Conservation (phyloP, 1,140 invertebrate genomes). For the Himalopsyche phryganea region DNA sequence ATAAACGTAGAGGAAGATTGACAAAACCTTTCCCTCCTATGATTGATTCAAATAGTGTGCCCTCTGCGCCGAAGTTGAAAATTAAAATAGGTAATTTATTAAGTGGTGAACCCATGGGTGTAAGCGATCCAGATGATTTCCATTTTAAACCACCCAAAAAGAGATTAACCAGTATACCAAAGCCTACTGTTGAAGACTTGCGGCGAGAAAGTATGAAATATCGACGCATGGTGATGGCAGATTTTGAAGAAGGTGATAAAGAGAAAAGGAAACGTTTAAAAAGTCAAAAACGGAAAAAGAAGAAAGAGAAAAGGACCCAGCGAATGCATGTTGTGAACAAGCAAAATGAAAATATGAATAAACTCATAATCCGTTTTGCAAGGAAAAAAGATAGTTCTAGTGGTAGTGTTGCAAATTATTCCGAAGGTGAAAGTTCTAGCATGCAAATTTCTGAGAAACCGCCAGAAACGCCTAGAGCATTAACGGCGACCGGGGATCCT, state of each 20-base stretch:
- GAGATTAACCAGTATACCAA: conserved; percentile 61
- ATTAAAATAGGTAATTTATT: conserved; percentile 68
- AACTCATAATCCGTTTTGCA: conserved; percentile 57
- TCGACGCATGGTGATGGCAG: conserved; percentile 76
- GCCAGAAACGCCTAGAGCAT: conserved; percentile 20
- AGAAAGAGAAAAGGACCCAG: conserved; percentile 58
- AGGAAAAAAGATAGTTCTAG: conserved; percentile 40
- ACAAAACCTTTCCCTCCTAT: conserved; percentile 41
- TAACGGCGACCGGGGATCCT: conserved; percentile 10
- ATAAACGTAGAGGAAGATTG: conserved; percentile 56
- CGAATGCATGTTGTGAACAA: conserved; percentile 61
- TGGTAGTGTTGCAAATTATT: conserved; percentile 24
- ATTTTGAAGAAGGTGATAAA: conserved; percentile 69
- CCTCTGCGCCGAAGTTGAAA: conserved; percentile 70
- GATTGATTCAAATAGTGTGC: conserved; percentile 36
- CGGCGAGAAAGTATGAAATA: conserved; percentile 84
- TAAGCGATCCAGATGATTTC: conserved; percentile 43
- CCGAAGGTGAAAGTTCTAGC: conserved; percentile 30
- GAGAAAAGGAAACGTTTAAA: conserved; percentile 57
- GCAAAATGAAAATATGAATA: conserved; percentile 58
- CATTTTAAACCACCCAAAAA: conserved; percentile 78
- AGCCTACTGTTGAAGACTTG: conserved; percentile 71
- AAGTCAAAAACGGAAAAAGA: conserved; percentile 62
- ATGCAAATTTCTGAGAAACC: conserved; percentile 12
- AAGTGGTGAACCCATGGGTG: conserved; percentile 37